A percentile compares a stretch with the other conserved stretches of the same genome.
phyloP scores from a whole-genome alignment of 2,113 vertebrate genomes.

The Nettapus auritus region DNA sequence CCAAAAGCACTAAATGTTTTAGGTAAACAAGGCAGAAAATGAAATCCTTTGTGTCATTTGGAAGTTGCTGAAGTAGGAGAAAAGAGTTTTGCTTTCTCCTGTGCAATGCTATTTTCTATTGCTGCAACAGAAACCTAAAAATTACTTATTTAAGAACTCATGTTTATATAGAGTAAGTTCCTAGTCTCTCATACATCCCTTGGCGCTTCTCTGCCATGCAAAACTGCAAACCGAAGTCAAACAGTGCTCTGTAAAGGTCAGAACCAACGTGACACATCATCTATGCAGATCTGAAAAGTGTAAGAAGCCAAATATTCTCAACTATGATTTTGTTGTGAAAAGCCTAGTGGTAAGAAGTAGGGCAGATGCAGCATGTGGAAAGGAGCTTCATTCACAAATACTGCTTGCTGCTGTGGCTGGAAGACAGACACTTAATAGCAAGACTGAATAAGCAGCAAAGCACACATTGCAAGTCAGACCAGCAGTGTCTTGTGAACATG shows the following conservation, averaged over 20 bases:
- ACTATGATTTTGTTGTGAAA: background rate
- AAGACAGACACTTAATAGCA: background rate
- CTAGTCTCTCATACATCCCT: background rate
- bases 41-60: background rate
- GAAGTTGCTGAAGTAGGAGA: background rate
- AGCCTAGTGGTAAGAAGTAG: background rate
- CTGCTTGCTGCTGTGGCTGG: background rate
- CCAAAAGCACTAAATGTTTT: background rate
- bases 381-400: background rate
- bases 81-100: background rate
- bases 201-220: background rate
- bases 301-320: background rate
- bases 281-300: background rate
- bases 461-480: accelerated
- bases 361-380: background rate
- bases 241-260: background rate
- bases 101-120: background rate
- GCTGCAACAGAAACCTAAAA: background rate
- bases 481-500: background rate
- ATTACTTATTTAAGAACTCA: background rate
- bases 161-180: background rate
- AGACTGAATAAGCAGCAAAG: background rate
- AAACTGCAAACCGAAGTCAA: background rate
- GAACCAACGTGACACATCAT: background rate
- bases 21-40: background rate